Conservation (phyloP, 2,113 vertebrate genomes). For the Phaethornis superciliosus region DNA sequence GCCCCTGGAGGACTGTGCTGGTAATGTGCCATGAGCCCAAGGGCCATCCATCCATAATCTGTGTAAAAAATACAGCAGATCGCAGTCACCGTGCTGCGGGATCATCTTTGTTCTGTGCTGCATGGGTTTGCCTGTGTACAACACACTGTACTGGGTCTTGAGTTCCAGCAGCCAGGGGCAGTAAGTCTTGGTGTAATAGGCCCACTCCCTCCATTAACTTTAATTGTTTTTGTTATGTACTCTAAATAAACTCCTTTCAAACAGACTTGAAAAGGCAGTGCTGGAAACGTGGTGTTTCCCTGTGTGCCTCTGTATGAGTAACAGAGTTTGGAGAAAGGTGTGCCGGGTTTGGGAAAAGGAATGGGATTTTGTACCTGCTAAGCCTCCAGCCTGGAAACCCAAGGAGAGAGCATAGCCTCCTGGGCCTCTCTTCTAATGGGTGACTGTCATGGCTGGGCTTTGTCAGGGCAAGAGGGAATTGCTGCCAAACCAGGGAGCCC, state of each 20-base stretch:
- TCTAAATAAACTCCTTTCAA: not conserved
- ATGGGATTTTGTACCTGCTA: not conserved
- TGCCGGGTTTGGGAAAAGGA: not conserved
- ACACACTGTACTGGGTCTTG: accelerated
- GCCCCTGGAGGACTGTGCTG: constrained; percentile 57
- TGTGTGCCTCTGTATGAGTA: accelerated
- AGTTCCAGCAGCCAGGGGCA: not conserved
- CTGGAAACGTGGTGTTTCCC: accelerated
- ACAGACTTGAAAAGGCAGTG: not conserved
- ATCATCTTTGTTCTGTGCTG: constrained; percentile 1
- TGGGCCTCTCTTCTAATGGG: not conserved
- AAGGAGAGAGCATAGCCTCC: not conserved
- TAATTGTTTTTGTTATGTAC: not conserved
- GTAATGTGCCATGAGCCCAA: constrained; percentile 54
- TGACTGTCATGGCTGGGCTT: not conserved
- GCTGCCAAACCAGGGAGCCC: accelerated
- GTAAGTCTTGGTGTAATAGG: not conserved
- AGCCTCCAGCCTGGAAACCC: not conserved
- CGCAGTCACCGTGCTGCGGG: not conserved
- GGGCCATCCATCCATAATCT: constrained; percentile 61
- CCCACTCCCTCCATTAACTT: not conserved
- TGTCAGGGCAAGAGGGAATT: not conserved
- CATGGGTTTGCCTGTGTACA: not conserved
- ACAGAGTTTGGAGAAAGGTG: not conserved
- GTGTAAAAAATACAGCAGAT: constrained; percentile 37